Percentiles rank a stretch among this genome's conserved stretches.
Conservation (phyloP, 2,113 vertebrate genomes). For the Trichomycterus rosablanca region DNA sequence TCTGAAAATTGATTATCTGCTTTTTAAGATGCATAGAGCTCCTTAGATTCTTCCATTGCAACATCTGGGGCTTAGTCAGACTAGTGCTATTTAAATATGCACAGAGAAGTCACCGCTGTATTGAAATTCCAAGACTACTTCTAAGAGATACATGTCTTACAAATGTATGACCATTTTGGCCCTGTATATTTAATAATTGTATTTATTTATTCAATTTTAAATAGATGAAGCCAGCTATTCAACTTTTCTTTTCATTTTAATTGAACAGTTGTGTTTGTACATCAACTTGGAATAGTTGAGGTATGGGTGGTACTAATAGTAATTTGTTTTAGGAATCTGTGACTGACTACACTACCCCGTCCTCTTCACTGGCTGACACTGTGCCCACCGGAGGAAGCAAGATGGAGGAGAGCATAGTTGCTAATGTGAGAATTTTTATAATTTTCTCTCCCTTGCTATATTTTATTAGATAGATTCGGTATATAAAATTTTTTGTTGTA, state of each 20-base stretch:
- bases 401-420: constrained; percentile 92
- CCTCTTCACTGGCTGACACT: constrained; percentile 86
- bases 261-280: not conserved
- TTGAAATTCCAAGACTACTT: too few relatives aligned
- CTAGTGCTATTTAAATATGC: too few relatives aligned
- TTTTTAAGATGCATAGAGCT: too few relatives aligned
- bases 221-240: too few relatives aligned
- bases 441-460: constrained; percentile 22
- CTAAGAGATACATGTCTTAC: too few relatives aligned
- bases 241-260: not conserved
- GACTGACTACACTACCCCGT: constrained; percentile 94
- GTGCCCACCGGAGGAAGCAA: constrained; percentile 85
- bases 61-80: too few relatives aligned
- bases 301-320: not conserved
- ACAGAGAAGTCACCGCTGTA: too few relatives aligned
- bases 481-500: not conserved
- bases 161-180: too few relatives aligned
- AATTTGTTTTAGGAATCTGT: constrained; percentile 81
- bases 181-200: too few relatives aligned
- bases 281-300: not conserved
- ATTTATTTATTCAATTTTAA: too few relatives aligned
- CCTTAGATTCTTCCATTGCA: too few relatives aligned
- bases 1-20: too few relatives aligned
- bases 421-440: constrained; percentile 87
- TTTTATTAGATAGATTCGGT: not conserved